A percentile compares a stretch with the other conserved stretches of the same genome.
Evolutionary conservation across 2,113 vertebrate genomes (phyloP).

Genomic region (Odontophorus gujanensis): DNA sequence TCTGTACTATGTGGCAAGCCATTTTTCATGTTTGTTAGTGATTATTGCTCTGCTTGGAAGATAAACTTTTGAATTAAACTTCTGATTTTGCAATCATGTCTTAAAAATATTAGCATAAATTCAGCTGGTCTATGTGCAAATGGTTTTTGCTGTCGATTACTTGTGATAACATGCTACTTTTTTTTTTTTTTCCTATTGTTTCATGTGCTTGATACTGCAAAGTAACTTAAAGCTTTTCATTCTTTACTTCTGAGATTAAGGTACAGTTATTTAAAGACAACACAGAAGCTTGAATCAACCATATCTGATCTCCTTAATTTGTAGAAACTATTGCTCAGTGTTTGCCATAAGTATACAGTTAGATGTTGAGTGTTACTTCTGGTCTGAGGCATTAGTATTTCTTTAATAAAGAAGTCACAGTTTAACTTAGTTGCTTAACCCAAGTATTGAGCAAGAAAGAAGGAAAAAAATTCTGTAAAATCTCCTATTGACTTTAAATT

Average conservation of each 20-base stretch:
- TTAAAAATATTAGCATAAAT: not conserved
- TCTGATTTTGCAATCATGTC: not conserved
- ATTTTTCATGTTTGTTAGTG: not conserved
- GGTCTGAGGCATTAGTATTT: not conserved
- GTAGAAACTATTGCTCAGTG: not conserved
- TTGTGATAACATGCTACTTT: not conserved
- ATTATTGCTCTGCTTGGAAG: not conserved
- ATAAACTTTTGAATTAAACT: not conserved
- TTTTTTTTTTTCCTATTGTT: not conserved
- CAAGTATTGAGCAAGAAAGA: not conserved
- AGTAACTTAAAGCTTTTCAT: not conserved
- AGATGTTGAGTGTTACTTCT: not conserved
- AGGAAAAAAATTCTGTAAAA: not conserved
- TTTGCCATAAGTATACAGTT: not conserved
- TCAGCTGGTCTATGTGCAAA: not conserved
- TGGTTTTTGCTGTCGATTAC: not conserved
- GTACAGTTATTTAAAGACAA: not conserved
- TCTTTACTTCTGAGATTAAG: not conserved
- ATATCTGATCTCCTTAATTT: not conserved
- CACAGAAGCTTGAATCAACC: not conserved
- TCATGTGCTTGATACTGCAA: not conserved
- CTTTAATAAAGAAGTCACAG: not conserved
- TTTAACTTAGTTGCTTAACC: not conserved
- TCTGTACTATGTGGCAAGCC: too few species aligned
- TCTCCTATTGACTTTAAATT: not conserved